Evolutionary conservation across 1,140 invertebrate genomes (phyloP).

Genomic region (Trigoniulus corallinus): DNA sequence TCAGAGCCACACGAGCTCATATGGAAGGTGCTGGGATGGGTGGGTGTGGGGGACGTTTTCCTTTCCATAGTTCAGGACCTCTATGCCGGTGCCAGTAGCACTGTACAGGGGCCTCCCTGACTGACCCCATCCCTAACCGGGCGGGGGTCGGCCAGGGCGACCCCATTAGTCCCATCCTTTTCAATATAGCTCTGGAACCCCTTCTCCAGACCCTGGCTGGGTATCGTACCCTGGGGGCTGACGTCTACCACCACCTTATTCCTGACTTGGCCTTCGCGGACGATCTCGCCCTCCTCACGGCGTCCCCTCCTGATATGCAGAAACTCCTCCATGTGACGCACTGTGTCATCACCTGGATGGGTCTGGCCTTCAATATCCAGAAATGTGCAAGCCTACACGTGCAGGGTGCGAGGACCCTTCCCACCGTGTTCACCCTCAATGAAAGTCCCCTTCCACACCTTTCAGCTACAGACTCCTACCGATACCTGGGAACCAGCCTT

Average conservation of each 20-base stretch:
- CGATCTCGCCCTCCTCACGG: slow-evolving; percentile 8
- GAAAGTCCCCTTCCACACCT: neutral
- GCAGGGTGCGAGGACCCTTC: neutral
- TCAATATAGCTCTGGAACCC: slow-evolving; percentile 20
- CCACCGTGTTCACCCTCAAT: neutral
- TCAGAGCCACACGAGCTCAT: slow-evolving; percentile 17
- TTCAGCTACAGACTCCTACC: neutral
- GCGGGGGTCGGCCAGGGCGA: slow-evolving; percentile 23
- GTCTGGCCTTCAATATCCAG: slow-evolving; percentile 10
- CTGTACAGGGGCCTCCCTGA: neutral
- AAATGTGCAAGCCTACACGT: slow-evolving; percentile 7
- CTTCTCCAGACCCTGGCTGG: slow-evolving; percentile 1
- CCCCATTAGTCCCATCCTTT: slow-evolving; percentile 18
- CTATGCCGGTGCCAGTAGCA: slow-evolving; percentile 4
- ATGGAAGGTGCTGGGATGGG: slow-evolving; percentile 4
- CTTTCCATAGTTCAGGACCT: slow-evolving; percentile 2
- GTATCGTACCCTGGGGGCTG: neutral
- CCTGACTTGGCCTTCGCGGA: slow-evolving; percentile 11
- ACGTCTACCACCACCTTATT: neutral
- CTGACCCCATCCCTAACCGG: slow-evolving; percentile 2
- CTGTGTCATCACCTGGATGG: slow-evolving; percentile 3
- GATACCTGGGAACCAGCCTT: neutral
- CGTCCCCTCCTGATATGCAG: slow-evolving; percentile 3
- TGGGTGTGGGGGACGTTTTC: slow-evolving; percentile 6
- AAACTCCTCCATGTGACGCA: slow-evolving; percentile 1